Base-by-base conservation (phyloP, 1,140 invertebrate genomes). In the Himalopsyche phryganea region DNA sequence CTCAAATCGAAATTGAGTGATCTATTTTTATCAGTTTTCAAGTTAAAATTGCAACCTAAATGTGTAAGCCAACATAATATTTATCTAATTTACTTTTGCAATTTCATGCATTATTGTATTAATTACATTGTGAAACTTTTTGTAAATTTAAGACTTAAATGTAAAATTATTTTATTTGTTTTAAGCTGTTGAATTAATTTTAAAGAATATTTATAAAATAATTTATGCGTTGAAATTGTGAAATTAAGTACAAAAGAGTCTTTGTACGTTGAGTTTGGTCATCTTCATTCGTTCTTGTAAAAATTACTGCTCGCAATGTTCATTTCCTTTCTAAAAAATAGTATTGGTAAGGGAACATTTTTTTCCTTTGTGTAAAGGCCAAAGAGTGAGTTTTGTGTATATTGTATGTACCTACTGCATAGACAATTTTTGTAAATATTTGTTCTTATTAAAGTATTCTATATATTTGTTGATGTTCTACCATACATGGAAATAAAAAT, bases 391-490 rank as follows among this genome's bases (percentile, higher is more conserved):
- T 50, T 56, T 57, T 57, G 33, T 50, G 41, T 57, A 57, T 41
- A 55, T 48, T 46, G 13, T 42, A 32, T 57, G 46, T 18, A 50
- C 32, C 60, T 60, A 52, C 52, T 47, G 55, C 19, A 50, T 44
- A 61, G 44, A 55, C 23, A 47, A 47, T 55, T 50, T 58, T 58
- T 59, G 47, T 60, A 63, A 51, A 58, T 35, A 53, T 35, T 33
- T 50, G 35, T 51, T 54, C 45, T 19, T 45, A 49, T 36, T 4
- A 52, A 51, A 28, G 51, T 50, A 44, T 6, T 50, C 42, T 41
- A 46, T 60, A 52, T 44, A 56, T 19, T 54, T 58, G 54, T 52
- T 60, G 40, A 44, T 59, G 58, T 50, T 60, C 41, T 52, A 42
- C 44, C 33, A 58, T 32, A 47, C 38, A 46, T 36, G 52, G 45